Conservation (phyloP, 2,113 vertebrate species). For the Monopterus albus region DNA sequence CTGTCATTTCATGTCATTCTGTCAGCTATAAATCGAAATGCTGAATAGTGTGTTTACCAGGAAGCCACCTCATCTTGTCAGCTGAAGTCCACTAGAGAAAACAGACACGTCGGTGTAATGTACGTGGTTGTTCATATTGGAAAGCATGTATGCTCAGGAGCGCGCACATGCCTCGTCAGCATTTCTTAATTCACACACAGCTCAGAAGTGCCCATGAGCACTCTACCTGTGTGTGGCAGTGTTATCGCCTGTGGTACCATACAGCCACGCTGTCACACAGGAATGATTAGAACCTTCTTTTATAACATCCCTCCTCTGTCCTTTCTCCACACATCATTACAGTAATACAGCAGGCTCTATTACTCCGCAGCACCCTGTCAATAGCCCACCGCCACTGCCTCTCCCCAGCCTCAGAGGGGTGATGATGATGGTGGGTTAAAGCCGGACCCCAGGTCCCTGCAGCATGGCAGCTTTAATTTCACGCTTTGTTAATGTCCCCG, state of each 20-base stretch:
- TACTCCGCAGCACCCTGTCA: conserved; percentile 70
- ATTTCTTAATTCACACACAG: conserved; percentile 33
- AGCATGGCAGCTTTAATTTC: conserved; percentile 82
- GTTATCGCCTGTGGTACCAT: conserved; percentile 39
- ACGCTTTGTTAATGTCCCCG: conserved; percentile 83
- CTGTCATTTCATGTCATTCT: conserved; percentile 34
- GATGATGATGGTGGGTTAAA: conserved; percentile 63
- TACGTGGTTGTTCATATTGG: conserved; percentile 23
- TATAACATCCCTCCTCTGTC: conserved; percentile 69
- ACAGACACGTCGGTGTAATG: conserved; percentile 37
- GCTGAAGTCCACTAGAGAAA: conserved; percentile 46
- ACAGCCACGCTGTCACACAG: conserved; percentile 64
- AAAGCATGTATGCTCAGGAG: background rate
- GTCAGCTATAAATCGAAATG: conserved; percentile 54
- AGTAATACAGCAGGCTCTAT: conserved; percentile 81
- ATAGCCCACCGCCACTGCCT: conserved; percentile 37
- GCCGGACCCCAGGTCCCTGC: conserved; percentile 63
- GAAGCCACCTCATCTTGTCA: conserved; percentile 53
- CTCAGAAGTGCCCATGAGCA: conserved; percentile 2
- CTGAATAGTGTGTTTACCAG: conserved; percentile 54
- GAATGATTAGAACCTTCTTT: conserved; percentile 72
- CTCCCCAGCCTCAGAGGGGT: conserved; percentile 54
- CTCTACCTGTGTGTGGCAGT: conserved; percentile 44
- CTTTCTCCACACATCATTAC: conserved; percentile 81
- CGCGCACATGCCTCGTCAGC: conserved; percentile 16